Conservation (phyloP, 2,113 vertebrate species). For the Rhagologus leucostigma region DNA sequence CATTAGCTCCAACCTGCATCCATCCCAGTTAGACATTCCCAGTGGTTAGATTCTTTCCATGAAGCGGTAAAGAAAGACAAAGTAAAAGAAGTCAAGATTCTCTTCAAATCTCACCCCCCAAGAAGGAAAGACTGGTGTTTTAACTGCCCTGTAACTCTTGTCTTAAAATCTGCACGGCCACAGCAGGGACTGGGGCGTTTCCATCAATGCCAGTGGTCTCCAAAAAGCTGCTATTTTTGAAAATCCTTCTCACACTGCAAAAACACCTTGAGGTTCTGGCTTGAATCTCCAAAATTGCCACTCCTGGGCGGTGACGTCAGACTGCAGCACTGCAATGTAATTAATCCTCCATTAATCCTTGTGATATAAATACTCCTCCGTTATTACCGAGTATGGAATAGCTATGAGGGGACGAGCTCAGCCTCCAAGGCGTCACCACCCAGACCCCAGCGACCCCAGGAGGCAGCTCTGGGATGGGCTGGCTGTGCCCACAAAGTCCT, state of each 20-base stretch:
- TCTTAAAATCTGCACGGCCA: not conserved
- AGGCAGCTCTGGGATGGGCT: not conserved
- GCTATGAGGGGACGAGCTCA: not conserved
- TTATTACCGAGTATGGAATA: not conserved
- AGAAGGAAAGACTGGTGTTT: not conserved
- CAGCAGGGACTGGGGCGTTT: not conserved
- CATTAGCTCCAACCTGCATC: not conserved
- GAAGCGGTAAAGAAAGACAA: not conserved
- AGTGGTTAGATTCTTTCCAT: not conserved
- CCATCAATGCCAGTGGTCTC: not conserved
- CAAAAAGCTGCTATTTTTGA: constrained; percentile 21
- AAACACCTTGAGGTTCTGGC: constrained; percentile 48
- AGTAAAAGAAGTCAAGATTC: not conserved
- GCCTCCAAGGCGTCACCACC: not conserved
- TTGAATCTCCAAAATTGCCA: not conserved
- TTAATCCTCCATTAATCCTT: constrained; percentile 26
- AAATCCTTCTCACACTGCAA: not conserved
- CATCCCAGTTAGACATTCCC: not conserved
- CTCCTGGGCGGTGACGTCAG: not conserved
- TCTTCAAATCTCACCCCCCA: not conserved
- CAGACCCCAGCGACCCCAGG: not conserved
- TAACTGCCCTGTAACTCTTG: not conserved
- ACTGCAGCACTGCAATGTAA: not conserved
- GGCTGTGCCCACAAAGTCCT: not conserved
- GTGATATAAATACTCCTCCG: constrained; percentile 11